These are phyloP conservation scores for Pegoplata infirma DNA, from an alignment of 2,888 invertebrate genomes.

Conservation along the genomic window DNA sequence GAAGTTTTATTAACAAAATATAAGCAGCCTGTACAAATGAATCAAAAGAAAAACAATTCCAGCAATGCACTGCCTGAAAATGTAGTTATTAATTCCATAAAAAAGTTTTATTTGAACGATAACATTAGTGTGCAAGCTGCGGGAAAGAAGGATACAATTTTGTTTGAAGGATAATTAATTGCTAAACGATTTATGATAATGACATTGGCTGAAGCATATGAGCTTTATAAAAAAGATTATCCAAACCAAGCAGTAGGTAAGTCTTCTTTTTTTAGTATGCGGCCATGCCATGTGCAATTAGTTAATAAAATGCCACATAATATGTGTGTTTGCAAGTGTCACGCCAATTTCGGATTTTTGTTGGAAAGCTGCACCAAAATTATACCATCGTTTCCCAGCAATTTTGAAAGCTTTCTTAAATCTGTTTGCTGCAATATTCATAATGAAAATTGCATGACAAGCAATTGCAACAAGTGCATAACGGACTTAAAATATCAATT, in stretches of 20 bases:
- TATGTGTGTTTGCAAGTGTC: constrained; percentile 4
- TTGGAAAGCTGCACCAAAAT: constrained; percentile 25
- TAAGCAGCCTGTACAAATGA: too few relatives aligned
- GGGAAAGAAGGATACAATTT: constrained; percentile 40
- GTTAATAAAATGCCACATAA: constrained; percentile 21
- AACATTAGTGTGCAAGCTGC: background rate
- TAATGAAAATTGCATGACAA: constrained; percentile 7
- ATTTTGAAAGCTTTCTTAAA: constrained; percentile 21
- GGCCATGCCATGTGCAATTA: constrained; percentile 10
- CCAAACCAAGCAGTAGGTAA: constrained; percentile 1
- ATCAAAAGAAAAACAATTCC: too few relatives aligned
- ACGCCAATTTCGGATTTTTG: background rate
- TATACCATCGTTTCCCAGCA: constrained; percentile 16
- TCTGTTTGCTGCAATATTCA: constrained; percentile 28
- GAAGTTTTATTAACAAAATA: too few relatives aligned
- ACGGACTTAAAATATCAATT: constrained; percentile 17
- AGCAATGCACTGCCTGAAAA: too few relatives aligned
- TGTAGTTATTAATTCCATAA: too few relatives aligned
- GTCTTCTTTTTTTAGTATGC: constrained; percentile 16
- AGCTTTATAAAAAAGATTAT: constrained; percentile 20
- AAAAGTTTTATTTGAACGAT: background rate
- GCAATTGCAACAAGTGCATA: constrained; percentile 15
- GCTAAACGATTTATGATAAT: constrained; percentile 61
- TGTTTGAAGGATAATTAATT: constrained; percentile 66
- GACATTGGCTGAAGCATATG: constrained; percentile 18